phyloP scores from a whole-genome alignment of 1,140 invertebrate species.

The Pseudomyrmex flavicornis region DNA sequence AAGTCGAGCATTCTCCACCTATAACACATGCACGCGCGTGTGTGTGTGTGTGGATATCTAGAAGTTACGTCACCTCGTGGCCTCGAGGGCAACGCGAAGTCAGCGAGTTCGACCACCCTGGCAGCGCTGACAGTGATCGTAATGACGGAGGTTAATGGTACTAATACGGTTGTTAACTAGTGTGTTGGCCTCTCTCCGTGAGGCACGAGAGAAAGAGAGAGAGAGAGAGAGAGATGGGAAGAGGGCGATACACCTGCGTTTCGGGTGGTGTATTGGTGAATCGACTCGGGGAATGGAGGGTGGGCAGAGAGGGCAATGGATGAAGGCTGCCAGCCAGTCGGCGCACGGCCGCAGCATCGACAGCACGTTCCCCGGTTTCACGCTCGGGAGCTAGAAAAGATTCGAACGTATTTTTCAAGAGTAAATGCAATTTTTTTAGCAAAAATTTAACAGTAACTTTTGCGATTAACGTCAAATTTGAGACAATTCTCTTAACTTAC shows the following conservation, averaged over 20 bases:
- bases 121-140: constrained; percentile 38
- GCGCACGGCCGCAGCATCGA: constrained; percentile 76
- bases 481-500: too few species aligned
- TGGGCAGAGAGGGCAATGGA: constrained; percentile 74
- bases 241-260: background rate
- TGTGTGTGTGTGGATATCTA: constrained; percentile 27
- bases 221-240: background rate
- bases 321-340: constrained; percentile 78
- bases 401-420: background rate
- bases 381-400: background rate
- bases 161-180: background rate
- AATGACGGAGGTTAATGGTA: constrained; percentile 53
- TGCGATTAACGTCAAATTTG: too few species aligned
- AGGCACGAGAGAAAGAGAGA: constrained; percentile 2
- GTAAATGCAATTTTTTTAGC: background rate
- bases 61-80: constrained; percentile 40
- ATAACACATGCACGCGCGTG: constrained; percentile 3
- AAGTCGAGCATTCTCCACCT: background rate
- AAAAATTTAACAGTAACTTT: too few species aligned
- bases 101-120: constrained; percentile 64
- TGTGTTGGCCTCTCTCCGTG: constrained; percentile 48
- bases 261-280: constrained; percentile 5
- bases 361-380: constrained; percentile 10
- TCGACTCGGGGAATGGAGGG: constrained; percentile 34
- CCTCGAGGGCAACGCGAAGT: constrained; percentile 49